Base-by-base conservation (phyloP, 2,888 invertebrate species). In the Lumbricus terrestris region DNA sequence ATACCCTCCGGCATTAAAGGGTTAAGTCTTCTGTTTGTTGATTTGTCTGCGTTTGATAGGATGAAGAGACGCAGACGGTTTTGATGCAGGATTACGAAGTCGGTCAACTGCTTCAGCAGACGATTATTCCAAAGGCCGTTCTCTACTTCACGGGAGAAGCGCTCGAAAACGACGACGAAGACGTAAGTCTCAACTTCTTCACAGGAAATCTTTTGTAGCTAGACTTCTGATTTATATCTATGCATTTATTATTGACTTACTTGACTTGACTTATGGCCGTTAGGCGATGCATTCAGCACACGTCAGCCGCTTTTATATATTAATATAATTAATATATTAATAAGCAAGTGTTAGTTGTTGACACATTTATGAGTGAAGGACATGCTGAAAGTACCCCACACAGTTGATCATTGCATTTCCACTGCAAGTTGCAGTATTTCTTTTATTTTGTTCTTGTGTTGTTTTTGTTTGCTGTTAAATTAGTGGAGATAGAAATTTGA, bases 131-230 rank as follows among this genome's bases (percentile, higher is more conserved):
- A 34, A 83, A 88, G 33, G 91, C 91, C 23, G 88, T 91, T 40
- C 82, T 91, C 37, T 91, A 91, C 88, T 91, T 90, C 89, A 91
- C 91, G 29, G 91, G 91, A 33, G 91, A 91, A 90, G 90, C 90
- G 29, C 88, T 88, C n/a, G 91, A 90, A n/a, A 89, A 90, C 34
- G 91, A 88, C 0, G 91, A 91, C 34, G 91, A 54, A 37, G 89
- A 88, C 23, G 88, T 40, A 37, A 38, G 37, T 6, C 35, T 20
- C 18, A 23, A 8, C 33, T 40, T 20, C 15, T 88, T 88, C 8
- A 83, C n/a, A 18, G n/a, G 15, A 47, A 47, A 83, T 11, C 33
- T 85, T 37, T 8, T n/a, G 37, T 34, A 35, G 37, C 37, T 20
- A 85, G 35, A 23, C 47, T 47, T 47, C 18, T 47, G 47, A 20